phyloP scores from a whole-genome alignment of 2,888 invertebrate species.

The Eupeodes latifasciatus region DNA sequence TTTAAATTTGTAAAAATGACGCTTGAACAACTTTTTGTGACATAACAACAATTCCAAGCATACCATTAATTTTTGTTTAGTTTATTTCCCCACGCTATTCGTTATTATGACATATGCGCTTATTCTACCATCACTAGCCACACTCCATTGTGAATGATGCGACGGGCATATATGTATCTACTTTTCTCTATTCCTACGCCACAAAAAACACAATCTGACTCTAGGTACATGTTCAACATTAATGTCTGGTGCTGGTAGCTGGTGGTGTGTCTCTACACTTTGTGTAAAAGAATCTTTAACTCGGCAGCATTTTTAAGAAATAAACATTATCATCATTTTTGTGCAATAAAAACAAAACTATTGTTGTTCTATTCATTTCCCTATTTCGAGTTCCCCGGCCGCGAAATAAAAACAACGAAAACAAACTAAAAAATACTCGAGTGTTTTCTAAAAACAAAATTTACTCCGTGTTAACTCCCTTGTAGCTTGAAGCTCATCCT shows the following conservation, averaged over 20 bases:
- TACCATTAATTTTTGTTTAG: too few species aligned
- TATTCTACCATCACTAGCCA: not conserved
- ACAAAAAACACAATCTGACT: constrained; percentile 53
- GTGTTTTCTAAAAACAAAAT: not conserved
- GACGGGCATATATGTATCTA: constrained; percentile 23
- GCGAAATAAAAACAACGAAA: not conserved
- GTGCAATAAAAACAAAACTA: constrained; percentile 65
- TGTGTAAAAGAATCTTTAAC: constrained; percentile 69
- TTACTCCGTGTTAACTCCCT: not conserved
- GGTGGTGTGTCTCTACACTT: constrained; percentile 71
- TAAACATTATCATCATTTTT: constrained; percentile 55
- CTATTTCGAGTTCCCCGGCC: not conserved
- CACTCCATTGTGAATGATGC: constrained; percentile 55
- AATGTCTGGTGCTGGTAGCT: constrained; percentile 27
- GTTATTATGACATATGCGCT: not conserved
- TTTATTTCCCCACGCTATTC: too few species aligned
- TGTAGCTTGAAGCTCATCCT: constrained; percentile 9
- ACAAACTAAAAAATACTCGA: not conserved
- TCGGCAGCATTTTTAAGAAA: constrained; percentile 48
- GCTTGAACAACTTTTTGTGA: too few species aligned
- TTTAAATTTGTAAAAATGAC: too few species aligned
- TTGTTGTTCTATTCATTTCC: not conserved
- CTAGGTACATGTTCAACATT: constrained; percentile 72
- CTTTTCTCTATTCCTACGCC: constrained; percentile 69
- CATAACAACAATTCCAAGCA: too few species aligned